phyloP scores from a whole-genome alignment of 2,888 invertebrate species.

The Belgica antarctica region DNA sequence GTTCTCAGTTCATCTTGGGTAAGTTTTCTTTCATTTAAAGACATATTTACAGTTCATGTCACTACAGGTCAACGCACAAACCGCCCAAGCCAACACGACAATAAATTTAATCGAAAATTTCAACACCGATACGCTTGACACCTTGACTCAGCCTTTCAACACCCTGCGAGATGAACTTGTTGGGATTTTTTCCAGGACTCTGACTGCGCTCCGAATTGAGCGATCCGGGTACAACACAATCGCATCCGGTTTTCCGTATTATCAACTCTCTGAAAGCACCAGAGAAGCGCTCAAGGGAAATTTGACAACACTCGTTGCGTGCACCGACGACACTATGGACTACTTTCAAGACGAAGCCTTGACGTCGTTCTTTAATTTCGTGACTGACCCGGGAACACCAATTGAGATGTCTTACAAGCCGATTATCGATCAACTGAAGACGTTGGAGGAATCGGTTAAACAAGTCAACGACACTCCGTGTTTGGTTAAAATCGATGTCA shows the following conservation, averaged over 20 bases:
- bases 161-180: slow-evolving; percentile 17
- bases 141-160: not conserved
- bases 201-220: slow-evolving; percentile 1
- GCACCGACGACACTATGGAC: slow-evolving; percentile 20
- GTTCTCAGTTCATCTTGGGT: no score
- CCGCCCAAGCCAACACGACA: not conserved
- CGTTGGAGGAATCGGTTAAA: not conserved
- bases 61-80: no score
- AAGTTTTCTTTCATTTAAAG: no score
- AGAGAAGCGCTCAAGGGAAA: not conserved
- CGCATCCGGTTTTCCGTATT: slow-evolving; percentile 23
- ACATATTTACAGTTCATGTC: no score
- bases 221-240: not conserved
- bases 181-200: slow-evolving; percentile 27
- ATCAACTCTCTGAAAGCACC: not conserved
- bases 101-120: slow-evolving; percentile 6
- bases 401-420: slow-evolving; percentile 3
- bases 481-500: not conserved
- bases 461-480: not conserved
- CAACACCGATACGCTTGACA: not conserved
- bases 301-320: not conserved
- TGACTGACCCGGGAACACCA: not conserved
- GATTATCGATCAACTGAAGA: no score
- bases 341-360: slow-evolving; percentile 12
- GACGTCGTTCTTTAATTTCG: not conserved